Evolutionary conservation across 2,113 vertebrate species (phyloP).

Genomic region (Trogon melanurus): DNA sequence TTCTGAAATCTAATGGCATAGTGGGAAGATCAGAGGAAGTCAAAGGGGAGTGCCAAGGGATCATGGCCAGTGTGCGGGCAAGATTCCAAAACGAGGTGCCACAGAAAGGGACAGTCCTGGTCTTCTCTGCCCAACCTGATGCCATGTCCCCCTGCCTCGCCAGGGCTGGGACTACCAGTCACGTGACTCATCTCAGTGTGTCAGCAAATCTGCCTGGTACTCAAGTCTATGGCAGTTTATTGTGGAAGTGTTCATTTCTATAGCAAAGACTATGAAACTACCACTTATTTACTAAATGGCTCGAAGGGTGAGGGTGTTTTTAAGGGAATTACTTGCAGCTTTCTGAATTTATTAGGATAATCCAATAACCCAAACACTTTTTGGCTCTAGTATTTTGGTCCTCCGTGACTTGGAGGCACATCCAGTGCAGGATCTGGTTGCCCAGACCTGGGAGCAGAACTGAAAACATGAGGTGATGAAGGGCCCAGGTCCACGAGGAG

Average conservation of each 20-base stretch:
- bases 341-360: background rate
- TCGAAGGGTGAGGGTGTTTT: background rate
- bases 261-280: background rate
- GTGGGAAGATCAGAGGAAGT: background rate
- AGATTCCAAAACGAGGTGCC: background rate
- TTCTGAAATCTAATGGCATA: background rate
- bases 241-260: background rate
- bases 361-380: background rate
- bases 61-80: background rate
- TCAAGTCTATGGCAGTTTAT: background rate
- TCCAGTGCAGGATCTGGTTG: background rate
- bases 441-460: background rate
- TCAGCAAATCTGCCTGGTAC: background rate
- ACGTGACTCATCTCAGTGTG: background rate
- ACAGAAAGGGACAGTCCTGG: background rate
- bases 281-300: background rate
- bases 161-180: background rate
- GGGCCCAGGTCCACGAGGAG: background rate
- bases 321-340: background rate
- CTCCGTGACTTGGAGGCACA: background rate
- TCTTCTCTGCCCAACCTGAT: background rate
- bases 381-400: background rate
- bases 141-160: rapidly evolving
- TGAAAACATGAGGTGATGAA: background rate
- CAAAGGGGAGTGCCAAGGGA: background rate